These are phyloP conservation scores for Desmodus rotundus DNA, from an alignment of 2,113 vertebrate species.

Conservation along the genomic window DNA sequence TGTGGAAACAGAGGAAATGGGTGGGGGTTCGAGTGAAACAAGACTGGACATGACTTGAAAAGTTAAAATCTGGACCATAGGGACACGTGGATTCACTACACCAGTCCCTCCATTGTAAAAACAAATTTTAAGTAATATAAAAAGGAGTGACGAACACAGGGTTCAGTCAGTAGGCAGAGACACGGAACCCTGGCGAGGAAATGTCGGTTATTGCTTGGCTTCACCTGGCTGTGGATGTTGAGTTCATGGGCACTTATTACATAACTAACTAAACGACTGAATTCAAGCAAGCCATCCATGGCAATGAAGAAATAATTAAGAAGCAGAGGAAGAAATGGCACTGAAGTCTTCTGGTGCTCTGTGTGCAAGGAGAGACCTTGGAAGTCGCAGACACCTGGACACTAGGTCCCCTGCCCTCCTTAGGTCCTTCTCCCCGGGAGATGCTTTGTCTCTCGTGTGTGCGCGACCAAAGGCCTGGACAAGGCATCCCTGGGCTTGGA, in stretches of 20 bases:
- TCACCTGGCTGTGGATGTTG: not conserved
- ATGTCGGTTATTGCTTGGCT: not conserved
- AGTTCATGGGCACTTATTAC: not conserved
- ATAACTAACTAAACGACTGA: conserved; percentile 10
- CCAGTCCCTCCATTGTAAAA: not conserved
- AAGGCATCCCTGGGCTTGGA: not conserved
- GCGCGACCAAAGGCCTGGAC: not conserved
- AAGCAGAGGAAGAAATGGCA: not conserved
- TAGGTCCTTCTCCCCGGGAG: not conserved
- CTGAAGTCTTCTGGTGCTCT: not conserved
- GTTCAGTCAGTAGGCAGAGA: not conserved
- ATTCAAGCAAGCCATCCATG: conserved; percentile 5
- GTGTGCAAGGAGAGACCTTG: not conserved
- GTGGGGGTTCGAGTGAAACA: not conserved
- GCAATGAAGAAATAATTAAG: conserved; percentile 10
- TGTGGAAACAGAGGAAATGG: not conserved
- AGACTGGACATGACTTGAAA: not conserved
- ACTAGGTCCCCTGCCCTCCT: too few species aligned
- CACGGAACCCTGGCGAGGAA: fast-evolving
- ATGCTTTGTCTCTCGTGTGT: not conserved
- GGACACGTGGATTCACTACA: not conserved
- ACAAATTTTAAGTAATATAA: not conserved
- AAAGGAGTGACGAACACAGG: not conserved
- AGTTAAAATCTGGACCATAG: not conserved
- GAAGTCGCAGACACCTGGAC: not conserved